A percentile compares a stretch with the other conserved stretches of the same genome.
Conservation (phyloP, 2,888 invertebrate species). For the Ornithoptera alexandrae region DNA sequence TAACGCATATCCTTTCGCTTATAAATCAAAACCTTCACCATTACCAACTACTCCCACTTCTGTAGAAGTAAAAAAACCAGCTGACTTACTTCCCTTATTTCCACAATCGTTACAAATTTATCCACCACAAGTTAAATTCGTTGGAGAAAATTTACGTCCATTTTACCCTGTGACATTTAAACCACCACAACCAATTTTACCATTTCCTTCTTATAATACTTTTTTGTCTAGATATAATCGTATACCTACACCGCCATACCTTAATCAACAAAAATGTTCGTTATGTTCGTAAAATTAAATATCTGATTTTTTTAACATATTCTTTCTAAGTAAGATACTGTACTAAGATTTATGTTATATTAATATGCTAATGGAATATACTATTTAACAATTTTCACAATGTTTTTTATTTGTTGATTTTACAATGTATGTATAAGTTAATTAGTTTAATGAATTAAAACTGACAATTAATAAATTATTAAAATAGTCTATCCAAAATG, state of each 20-base stretch:
- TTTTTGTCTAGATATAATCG: conserved; percentile 1
- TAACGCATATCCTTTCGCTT: conserved; percentile 23
- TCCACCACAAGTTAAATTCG: conserved; percentile 1
- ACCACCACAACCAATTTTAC: conserved; percentile 5
- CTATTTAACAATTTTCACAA: too few relatives aligned
- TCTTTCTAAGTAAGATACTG: neutral
- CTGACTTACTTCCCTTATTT: conserved; percentile 1
- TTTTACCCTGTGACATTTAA: conserved; percentile 6
- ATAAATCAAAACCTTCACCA: neutral
- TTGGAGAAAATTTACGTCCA: conserved; percentile 15
- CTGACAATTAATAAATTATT: too few relatives aligned
- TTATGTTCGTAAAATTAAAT: conserved; percentile 6
- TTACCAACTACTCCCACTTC: conserved; percentile 12
- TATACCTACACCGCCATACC: neutral
- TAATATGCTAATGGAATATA: neutral
- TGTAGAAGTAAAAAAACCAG: conserved; percentile 5
- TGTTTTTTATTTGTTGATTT: too few relatives aligned
- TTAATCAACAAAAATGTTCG: conserved; percentile 16
- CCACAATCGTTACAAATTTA: neutral
- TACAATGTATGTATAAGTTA: too few relatives aligned
- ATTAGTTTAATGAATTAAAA: too few relatives aligned
- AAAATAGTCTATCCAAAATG: too few relatives aligned
- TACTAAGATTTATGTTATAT: neutral
- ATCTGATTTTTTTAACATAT: neutral
- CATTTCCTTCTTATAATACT: neutral